Evolutionary conservation across 2,113 vertebrate species (phyloP).

Genomic region (Poicephalus gulielmi): DNA sequence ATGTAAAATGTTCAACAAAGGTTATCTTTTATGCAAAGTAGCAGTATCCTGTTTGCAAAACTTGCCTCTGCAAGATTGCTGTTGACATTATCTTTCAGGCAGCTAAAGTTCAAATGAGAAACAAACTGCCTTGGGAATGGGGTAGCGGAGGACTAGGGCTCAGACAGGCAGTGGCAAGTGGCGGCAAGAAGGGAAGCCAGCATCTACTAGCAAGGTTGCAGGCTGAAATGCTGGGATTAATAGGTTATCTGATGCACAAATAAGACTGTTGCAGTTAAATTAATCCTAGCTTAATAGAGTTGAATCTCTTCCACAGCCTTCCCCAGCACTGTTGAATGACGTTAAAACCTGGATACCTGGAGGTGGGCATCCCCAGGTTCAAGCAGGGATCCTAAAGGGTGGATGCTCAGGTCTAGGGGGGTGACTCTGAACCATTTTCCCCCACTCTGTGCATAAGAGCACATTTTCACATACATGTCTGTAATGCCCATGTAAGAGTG

Average conservation of each 20-base stretch:
- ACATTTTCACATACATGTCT: neutral
- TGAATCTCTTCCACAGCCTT: neutral
- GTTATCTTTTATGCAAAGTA: neutral
- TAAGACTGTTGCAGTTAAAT: neutral
- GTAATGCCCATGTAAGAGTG: neutral
- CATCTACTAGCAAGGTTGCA: neutral
- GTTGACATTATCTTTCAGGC: conserved; percentile 17
- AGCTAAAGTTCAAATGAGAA: conserved; percentile 38
- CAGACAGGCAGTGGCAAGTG: neutral
- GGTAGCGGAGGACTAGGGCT: neutral
- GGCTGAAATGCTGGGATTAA: neutral
- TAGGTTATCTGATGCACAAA: neutral
- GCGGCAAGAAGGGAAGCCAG: neutral
- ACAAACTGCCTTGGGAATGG: neutral
- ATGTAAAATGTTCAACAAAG: neutral
- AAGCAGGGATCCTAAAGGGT: neutral
- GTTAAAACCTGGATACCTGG: neutral
- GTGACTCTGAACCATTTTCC: neutral
- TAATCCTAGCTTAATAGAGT: neutral
- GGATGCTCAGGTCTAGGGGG: neutral
- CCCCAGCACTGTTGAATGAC: neutral
- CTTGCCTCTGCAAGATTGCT: neutral
- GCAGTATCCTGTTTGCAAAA: neutral
- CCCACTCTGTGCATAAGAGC: too few species aligned
- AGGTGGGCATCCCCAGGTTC: neutral